These are phyloP conservation scores for Digitonthophagus gazella DNA, from an alignment of 2,888 invertebrate genomes.

Conservation along the genomic window DNA sequence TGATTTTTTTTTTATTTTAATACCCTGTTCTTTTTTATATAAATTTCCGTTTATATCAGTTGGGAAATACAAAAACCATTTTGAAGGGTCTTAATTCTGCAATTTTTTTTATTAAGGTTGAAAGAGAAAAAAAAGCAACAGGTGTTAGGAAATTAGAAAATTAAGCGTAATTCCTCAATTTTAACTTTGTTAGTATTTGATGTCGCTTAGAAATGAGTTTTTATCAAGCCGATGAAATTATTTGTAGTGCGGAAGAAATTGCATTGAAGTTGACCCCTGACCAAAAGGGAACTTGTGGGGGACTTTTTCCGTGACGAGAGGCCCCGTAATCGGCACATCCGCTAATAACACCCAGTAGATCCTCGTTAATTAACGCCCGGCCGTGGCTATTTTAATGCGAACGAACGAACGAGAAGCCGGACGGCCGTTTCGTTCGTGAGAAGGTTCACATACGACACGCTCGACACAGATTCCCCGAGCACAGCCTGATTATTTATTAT, in stretches of 20 bases:
- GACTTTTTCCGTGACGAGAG: constrained; percentile 27
- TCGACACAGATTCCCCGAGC: constrained; percentile 13
- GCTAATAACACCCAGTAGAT: constrained; percentile 42
- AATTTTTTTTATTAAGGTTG: too few relatives aligned
- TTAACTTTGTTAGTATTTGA: too few relatives aligned
- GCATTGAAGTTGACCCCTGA: constrained; percentile 44
- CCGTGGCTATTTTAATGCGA: constrained; percentile 30
- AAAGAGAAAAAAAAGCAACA: too few relatives aligned
- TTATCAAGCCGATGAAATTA: too few relatives aligned
- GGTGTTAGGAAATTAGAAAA: too few relatives aligned
- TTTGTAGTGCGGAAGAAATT: constrained; percentile 42
- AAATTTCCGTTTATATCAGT: too few relatives aligned
- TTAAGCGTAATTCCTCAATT: too few relatives aligned
- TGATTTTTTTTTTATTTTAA: too few relatives aligned
- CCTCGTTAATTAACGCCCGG: constrained; percentile 42
- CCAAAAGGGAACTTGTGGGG: constrained; percentile 33
- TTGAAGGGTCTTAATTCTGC: too few relatives aligned
- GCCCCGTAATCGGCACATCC: constrained; percentile 44
- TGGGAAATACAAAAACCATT: too few relatives aligned
- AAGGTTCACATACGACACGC: constrained; percentile 26
- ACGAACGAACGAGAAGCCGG: constrained; percentile 1
- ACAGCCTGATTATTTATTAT: not conserved
- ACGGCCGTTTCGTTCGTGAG: constrained; percentile 24
- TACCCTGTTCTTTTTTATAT: too few relatives aligned
- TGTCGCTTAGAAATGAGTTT: too few relatives aligned